Conservation (phyloP, 2,888 invertebrate genomes). For the Anthophora plumipes region DNA sequence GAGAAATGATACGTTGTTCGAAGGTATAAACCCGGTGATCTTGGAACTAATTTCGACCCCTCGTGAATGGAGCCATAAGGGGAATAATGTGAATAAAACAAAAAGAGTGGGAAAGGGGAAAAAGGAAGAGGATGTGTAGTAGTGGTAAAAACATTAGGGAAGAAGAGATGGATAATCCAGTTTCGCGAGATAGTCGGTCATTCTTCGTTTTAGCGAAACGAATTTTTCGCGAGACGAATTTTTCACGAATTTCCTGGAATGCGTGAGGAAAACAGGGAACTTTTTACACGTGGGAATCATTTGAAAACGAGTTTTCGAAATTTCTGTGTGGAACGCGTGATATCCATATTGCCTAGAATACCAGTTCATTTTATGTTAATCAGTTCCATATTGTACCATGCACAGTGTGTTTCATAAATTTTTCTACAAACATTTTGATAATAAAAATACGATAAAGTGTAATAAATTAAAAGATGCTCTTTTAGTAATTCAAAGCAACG, state of each 20-base stretch:
- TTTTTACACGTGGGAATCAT: background rate
- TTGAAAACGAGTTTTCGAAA: background rate
- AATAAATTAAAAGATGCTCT: too few relatives aligned
- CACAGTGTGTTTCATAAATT: too few relatives aligned
- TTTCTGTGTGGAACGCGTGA: background rate
- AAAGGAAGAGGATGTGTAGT: background rate
- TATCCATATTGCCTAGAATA: background rate
- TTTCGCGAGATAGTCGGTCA: slow-evolving; percentile 31
- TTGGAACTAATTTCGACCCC: slow-evolving; percentile 55
- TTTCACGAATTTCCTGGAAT: slow-evolving; percentile 21
- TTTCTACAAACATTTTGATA: too few relatives aligned
- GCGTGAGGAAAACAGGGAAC: background rate
- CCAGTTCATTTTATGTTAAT: background rate
- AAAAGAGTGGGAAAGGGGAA: too few relatives aligned
- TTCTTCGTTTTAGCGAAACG: slow-evolving; percentile 20
- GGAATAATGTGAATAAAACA: slow-evolving; percentile 50
- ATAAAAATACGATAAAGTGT: too few relatives aligned
- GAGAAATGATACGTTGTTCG: slow-evolving; percentile 4
- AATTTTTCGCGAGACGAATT: slow-evolving; percentile 33
- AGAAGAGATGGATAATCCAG: slow-evolving; percentile 46
- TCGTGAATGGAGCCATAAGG: slow-evolving; percentile 14
- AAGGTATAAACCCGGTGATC: background rate
- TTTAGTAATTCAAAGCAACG: too few relatives aligned
- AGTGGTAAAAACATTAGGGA: slow-evolving; percentile 13
- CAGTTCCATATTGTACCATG: background rate